Evolutionary conservation across 2,113 vertebrate species (phyloP).

Genomic region (Spilogale gracilis): DNA sequence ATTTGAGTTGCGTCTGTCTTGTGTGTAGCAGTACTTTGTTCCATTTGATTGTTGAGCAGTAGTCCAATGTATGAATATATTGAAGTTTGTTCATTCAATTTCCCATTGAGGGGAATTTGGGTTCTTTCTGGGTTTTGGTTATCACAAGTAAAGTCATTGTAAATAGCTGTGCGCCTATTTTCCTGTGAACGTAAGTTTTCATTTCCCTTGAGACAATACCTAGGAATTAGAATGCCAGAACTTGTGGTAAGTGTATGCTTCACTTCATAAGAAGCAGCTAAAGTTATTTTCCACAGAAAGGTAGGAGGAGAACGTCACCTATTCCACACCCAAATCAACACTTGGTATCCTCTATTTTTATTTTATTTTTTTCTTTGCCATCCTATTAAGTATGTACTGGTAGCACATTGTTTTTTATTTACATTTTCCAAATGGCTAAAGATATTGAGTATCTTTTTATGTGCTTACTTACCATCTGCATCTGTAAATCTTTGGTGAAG

Average conservation of each 20-base stretch:
- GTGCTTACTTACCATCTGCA: neutral
- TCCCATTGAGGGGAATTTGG: neutral
- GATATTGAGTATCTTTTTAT: neutral
- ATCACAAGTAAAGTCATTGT: neutral
- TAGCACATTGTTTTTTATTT: neutral
- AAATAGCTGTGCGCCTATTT: neutral
- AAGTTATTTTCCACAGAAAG: neutral
- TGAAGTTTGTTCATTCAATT: neutral
- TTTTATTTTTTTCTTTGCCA: neutral
- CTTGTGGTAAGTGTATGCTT: neutral
- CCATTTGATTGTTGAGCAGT: no score
- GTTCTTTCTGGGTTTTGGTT: neutral
- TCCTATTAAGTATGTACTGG: neutral
- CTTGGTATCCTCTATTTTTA: neutral
- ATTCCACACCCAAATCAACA: neutral
- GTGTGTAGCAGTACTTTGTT: neutral
- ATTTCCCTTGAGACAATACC: conserved; percentile 18
- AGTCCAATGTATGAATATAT: no score
- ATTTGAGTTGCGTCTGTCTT: neutral
- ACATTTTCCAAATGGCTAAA: neutral
- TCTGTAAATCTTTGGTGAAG: neutral
- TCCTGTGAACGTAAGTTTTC: neutral
- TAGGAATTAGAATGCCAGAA: neutral
- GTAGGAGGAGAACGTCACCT: neutral
- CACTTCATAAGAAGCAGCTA: neutral